Base-by-base conservation (phyloP, 2,113 vertebrate species). In the Pelecanoides urinatrix region DNA sequence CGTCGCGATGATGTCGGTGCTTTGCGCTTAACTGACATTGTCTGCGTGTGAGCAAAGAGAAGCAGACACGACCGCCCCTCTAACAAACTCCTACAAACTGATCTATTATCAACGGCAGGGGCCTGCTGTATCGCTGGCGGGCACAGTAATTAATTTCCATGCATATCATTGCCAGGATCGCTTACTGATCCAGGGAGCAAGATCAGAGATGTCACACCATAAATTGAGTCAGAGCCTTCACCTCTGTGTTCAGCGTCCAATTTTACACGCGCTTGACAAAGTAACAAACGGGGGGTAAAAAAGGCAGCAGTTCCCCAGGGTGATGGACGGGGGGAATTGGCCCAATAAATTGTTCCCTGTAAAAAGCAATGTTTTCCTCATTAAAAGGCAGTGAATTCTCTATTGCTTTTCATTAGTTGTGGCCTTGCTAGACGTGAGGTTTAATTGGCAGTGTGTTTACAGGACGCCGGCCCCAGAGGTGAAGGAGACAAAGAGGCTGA, bases 381-480 rank as follows among this genome's bases (percentile, higher is more conserved):
- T 99, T 99, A 99, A 99, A 99, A 99, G 97, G 98, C 98, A 98
- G 99, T 99, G 99, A 99, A 99, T 98, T 99, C 99, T 99, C 98
- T 98, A 99, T 99, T 99, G 99, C 98, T 99, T 99, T 99, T 99
- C 99, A 99, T 99, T 99, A 99, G 98, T 94, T 97, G 96, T 97
- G 98, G 98, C 98, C 99, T 98, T 98, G 98, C 98, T 98, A 98
- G 99, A 99, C 98, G 97, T 97, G 97, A 98, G 98, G 98, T 98
- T 99, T 99, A 99, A 99, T 99, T 99, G 98, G 99, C 99, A 98
- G 97, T 98, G 98, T 98, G 98, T 98, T 98, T 98, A 99, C 98
- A 98, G 97, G 97, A 98, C 97, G 97, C 97, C 76, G 91, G 96
- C 94, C 97, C 95, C 98, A 55, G 94, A 98, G 98, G 98, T 98